These are phyloP conservation scores for Phoxinus dragarum DNA, from an alignment of 2,797 vertebrate species.

Conservation along the genomic window DNA sequence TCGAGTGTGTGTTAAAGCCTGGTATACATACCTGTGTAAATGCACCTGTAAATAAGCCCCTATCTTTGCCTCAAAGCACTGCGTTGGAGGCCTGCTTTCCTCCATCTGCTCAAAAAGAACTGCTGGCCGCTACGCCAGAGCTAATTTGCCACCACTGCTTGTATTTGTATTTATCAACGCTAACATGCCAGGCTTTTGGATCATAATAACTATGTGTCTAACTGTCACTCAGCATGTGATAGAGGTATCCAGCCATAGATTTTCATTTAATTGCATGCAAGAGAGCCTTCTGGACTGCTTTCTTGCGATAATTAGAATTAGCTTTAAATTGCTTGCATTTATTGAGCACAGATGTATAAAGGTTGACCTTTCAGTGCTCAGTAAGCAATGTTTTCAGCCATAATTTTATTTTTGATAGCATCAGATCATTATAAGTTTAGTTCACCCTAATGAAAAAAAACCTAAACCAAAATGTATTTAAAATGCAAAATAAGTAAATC, in stretches of 20 bases:
- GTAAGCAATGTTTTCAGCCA: not conserved
- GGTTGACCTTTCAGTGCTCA: not conserved
- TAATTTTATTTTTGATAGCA: not conserved
- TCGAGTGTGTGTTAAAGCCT: not conserved
- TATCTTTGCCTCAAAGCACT: not conserved
- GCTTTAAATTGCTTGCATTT: conserved; percentile 12
- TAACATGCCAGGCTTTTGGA: conserved; percentile 42
- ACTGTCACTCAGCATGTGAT: conserved; percentile 35
- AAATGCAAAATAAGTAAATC: too few species aligned
- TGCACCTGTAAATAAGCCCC: conserved; percentile 22
- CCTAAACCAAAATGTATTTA: too few species aligned
- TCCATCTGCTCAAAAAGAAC: conserved; percentile 37
- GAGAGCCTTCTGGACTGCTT: not conserved
- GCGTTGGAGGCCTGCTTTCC: not conserved
- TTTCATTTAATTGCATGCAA: conserved; percentile 29
- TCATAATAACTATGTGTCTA: conserved; percentile 37
- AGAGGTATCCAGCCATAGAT: conserved; percentile 32
- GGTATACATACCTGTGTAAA: conserved; percentile 1
- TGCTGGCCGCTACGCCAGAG: conserved; percentile 1
- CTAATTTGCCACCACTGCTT: conserved; percentile 43
- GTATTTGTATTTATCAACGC: conserved; percentile 39
- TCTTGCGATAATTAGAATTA: not conserved
- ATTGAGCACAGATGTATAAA: not conserved
- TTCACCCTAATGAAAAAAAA: too few species aligned
- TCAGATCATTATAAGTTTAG: not conserved